Base-by-base conservation (phyloP, 2,888 invertebrate species). In the Drosophila merina region DNA sequence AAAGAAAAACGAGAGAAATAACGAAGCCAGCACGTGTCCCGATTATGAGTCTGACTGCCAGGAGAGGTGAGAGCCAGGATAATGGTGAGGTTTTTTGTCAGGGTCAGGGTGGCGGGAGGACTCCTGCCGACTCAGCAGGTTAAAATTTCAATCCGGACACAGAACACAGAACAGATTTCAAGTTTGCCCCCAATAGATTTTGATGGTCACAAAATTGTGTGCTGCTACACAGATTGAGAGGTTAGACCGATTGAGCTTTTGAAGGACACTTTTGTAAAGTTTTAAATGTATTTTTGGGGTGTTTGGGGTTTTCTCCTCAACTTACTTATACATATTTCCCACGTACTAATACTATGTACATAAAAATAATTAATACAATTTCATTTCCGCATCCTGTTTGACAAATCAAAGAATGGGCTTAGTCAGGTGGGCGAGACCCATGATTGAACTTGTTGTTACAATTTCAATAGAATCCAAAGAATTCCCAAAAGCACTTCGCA, bases 11-110 rank as follows among this genome's bases (percentile, higher is more conserved):
- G 55, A 70, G 70, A 62, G 82, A 86, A 86, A 84, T 81, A 84
- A 84, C 77, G 82, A 84, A 84, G 79, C 77, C 81, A 77, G 86
- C 83, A 77, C 80, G 81, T 83, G 78, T 82, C 80, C 59, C 62
- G 70, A 70, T 70, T 70, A 62, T 70, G 70, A 77, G 79, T 77
- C 73, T 69, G 73, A 75, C 75, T 72, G 79, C 59, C 52, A 76
- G 85, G 77, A 76, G 79, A 67, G 57, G 75, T 82, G 77, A 76
- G 79, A 67, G 57, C 68, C 63, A 62, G 72, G 52, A 66, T 69
- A 64, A 57, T 72, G 57, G 48, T 58, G 51, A 14, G 31, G 26
- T 14, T 47, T n/a, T 36, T 40, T 30, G 4, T 25, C 5, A 3
- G 3, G 47, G 45, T 51, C 14, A 14, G 14, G 57, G 49, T 1